Base-by-base conservation (phyloP, 2,113 vertebrate genomes). In the Anguilla japonica region DNA sequence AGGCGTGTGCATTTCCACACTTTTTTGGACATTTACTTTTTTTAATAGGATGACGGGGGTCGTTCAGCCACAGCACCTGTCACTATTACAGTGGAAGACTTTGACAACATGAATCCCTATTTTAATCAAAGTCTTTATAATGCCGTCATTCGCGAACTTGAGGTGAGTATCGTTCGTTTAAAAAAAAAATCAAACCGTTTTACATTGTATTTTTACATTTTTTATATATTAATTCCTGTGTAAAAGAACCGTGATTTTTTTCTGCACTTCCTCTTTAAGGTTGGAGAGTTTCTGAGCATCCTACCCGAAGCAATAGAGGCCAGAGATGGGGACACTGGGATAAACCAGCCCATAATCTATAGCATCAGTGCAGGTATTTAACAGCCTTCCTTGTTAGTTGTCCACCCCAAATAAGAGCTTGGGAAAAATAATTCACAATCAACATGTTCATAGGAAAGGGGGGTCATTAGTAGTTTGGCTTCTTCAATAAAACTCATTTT, bases 311-410 rank as follows among this genome's bases (percentile, higher is more conserved):
- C 89, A 0, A 94, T 97, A 83, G 81, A 92, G 60, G 96, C 96
- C 87, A 92, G 92, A 91, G 96, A 97, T 85, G 96, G 96, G 82
- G 96, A 97, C 88, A 91, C 0, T 0, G 96, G 96, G 46, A 95
- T 97, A 89, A 94, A 96, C 82, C 67, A 93, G 89, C 60, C 91
- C 88, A 9, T 97, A 1, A 7, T 87, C 56, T 97, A 97, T 92
- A 95, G 88, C 88, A 95, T 97, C 88, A 88, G 29, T 8, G 2
- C 84, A 85, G 95, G 95, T 95, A 87, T 87, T 86, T 75, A 29
- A 22, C 63, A 71, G 63, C 63, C n/a, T 83, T 60, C 53, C 53
- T 39, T 83, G n/a, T 63, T 63, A 11, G 53, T 5, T 53, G 26
- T 57, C 53, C 11, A 56, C 18, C 14, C 3, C 9, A 53, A 14